Base-by-base conservation (phyloP, 2,888 invertebrate genomes). In the Netelia virgata region DNA sequence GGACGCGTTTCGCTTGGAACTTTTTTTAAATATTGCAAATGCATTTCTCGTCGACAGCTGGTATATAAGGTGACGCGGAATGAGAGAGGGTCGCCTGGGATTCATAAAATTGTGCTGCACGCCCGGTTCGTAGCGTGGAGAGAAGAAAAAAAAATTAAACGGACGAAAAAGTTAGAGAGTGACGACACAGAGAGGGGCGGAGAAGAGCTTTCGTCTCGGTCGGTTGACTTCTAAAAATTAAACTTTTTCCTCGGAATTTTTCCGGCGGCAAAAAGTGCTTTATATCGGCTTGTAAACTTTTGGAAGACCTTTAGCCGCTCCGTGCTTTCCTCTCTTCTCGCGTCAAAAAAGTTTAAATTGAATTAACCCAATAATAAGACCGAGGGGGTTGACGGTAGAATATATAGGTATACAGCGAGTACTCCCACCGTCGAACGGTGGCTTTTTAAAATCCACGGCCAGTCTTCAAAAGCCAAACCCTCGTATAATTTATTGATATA, bases 1-100 rank as follows among this genome's bases (percentile, higher is more conserved):
- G 89, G 91, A 91, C 88, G 84, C 87, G 85, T 88, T 88, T 86
- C 76, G 86, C 78, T 72, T 86, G 86, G 85, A 89, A 88, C 88
- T 89, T 90, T 88, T 90, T 88, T 88, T 88, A 87, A 90, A 90
- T 89, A 91, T 89, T 89, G 87, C 88, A 90, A 84, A 76, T 84
- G 82, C 85, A 79, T 75, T 72, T 70, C 69, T 63, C 74, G 61
- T 73, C 47, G 77, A 70, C 70, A 47, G 69, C 8, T 23, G 41
- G 61, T 68, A 20, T 28, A 28, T 20, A 14, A 64, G 69, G 59
- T 10, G 41, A 36, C 50, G 18, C 50, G 28, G 59, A 66, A 18
- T 9, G 68, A 50, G 63, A 23, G 69, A 20, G 41, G 20, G 57
- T 73, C 73, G 47, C 73, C 53, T 23, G 84, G 81, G 81, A 78